A percentile compares a stretch with the other conserved stretches of the same genome.
phyloP scores from a whole-genome alignment of 2,113 vertebrate genomes.

The Coregonus clupeaformis region DNA sequence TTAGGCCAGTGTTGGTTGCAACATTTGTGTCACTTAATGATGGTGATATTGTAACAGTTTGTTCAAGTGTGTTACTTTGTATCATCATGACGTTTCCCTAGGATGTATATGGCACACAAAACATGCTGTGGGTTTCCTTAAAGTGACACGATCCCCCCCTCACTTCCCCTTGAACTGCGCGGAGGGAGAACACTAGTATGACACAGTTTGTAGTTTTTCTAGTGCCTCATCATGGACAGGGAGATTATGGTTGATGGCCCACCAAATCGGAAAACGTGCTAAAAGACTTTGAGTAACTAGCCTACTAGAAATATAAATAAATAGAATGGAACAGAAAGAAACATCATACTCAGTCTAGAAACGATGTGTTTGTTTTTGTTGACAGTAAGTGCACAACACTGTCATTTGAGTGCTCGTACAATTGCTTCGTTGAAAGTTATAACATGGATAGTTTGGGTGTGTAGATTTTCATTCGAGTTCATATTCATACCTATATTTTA shows the following conservation, averaged over 20 bases:
- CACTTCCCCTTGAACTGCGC: constrained; percentile 12
- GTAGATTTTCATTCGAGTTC: too few relatives aligned
- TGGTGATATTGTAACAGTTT: too few relatives aligned
- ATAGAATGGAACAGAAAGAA: too few relatives aligned
- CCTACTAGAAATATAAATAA: too few relatives aligned
- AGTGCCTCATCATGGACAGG: constrained; percentile 40
- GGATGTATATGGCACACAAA: constrained; percentile 4
- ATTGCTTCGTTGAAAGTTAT: too few relatives aligned
- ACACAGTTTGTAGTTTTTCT: constrained; percentile 51
- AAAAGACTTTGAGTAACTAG: neutral
- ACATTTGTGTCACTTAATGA: too few relatives aligned
- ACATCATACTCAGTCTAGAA: too few relatives aligned
- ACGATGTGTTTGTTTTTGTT: too few relatives aligned
- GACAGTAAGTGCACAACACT: neutral
- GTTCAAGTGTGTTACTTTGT: constrained; percentile 38
- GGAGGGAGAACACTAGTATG: constrained; percentile 43
- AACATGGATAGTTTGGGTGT: too few relatives aligned
- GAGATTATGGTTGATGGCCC: constrained; percentile 28
- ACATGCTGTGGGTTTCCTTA: constrained; percentile 47
- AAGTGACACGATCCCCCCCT: constrained; percentile 46
- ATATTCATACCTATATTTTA: neutral
- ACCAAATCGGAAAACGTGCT: constrained; percentile 44
- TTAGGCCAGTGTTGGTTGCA: too few relatives aligned
- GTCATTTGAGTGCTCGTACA: neutral
- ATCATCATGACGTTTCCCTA: constrained; percentile 46